A percentile compares a stretch with the other conserved stretches of the same genome.
phyloP scores from a whole-genome alignment of 2,888 invertebrate genomes.

The Drosophila suboccidentalis region DNA sequence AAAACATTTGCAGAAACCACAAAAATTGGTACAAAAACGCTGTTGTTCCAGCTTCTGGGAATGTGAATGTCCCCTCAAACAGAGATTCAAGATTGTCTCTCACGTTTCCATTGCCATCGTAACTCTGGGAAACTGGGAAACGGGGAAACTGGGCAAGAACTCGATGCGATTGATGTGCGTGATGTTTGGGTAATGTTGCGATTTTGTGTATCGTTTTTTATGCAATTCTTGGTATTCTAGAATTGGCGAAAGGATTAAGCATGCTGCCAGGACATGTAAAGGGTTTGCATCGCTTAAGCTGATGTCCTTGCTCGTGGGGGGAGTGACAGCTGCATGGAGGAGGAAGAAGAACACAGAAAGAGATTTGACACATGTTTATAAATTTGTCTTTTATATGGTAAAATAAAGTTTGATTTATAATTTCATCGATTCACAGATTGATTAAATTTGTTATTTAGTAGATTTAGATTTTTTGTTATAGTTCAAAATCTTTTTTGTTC shows the following conservation, averaged over 20 bases:
- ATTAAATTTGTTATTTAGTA: not conserved
- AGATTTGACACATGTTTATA: not conserved
- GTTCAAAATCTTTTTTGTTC: too few species aligned
- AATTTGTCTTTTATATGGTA: not conserved
- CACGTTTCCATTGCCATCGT: conserved; percentile 53
- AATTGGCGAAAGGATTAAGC: conserved; percentile 59
- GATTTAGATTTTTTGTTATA: not conserved
- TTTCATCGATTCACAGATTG: not conserved
- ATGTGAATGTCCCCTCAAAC: conserved; percentile 37
- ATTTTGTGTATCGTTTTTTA: conserved; percentile 64
- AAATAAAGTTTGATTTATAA: not conserved
- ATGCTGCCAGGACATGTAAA: conserved; percentile 33
- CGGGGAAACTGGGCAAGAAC: conserved; percentile 49
- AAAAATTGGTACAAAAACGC: conserved; percentile 64
- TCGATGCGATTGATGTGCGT: conserved; percentile 48
- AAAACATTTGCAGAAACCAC: conserved; percentile 55
- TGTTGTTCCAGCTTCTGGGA: conserved; percentile 66
- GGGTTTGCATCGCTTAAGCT: conserved; percentile 41
- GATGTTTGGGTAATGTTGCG: conserved; percentile 74
- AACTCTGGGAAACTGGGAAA: conserved; percentile 52
- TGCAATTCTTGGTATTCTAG: conserved; percentile 54
- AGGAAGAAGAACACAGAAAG: not conserved
- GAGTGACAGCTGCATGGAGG: conserved; percentile 34
- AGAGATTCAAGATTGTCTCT: conserved; percentile 54
- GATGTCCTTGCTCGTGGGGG: conserved; percentile 11